Conservation (phyloP, 2,888 invertebrate genomes). For the Papilio protenor region DNA sequence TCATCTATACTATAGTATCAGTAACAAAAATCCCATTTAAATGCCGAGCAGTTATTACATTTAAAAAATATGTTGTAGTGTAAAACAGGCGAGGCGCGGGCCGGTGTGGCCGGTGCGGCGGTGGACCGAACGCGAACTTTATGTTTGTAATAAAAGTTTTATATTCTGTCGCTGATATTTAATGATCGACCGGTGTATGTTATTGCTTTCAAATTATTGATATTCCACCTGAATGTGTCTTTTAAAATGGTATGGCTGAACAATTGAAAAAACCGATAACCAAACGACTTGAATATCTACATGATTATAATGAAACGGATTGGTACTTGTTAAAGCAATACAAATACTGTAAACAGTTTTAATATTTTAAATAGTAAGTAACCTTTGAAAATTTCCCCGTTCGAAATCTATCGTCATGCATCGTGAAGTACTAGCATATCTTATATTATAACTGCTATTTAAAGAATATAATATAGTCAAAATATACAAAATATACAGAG, state of each 20-base stretch:
- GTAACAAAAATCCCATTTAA: background rate
- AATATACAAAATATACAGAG: no score
- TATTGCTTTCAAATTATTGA: slow-evolving; percentile 11
- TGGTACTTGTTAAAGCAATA: background rate
- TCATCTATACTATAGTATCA: no score
- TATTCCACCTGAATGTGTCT: slow-evolving; percentile 9
- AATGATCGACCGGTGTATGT: slow-evolving; percentile 3
- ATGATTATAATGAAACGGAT: background rate
- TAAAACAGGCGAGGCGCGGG: background rate
- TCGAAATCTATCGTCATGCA: background rate
- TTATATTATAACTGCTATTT: background rate
- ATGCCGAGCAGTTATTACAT: background rate
- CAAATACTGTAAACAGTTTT: background rate
- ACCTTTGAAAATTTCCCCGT: background rate
- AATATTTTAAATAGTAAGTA: background rate
- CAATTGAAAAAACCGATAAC: background rate
- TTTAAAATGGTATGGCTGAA: background rate
- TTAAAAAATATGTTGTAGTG: background rate
- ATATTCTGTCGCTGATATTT: slow-evolving; percentile 15
- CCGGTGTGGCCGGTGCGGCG: background rate
- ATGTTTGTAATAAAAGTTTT: slow-evolving; percentile 28
- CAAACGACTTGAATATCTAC: background rate
- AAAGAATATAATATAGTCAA: background rate
- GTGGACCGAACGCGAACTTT: slow-evolving; percentile 19
- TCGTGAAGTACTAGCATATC: background rate